Percentiles rank a stretch among this genome's conserved stretches.
These are phyloP conservation scores for Octodonta nipae DNA, from an alignment of 2,888 invertebrate genomes.

Conservation along the genomic window DNA sequence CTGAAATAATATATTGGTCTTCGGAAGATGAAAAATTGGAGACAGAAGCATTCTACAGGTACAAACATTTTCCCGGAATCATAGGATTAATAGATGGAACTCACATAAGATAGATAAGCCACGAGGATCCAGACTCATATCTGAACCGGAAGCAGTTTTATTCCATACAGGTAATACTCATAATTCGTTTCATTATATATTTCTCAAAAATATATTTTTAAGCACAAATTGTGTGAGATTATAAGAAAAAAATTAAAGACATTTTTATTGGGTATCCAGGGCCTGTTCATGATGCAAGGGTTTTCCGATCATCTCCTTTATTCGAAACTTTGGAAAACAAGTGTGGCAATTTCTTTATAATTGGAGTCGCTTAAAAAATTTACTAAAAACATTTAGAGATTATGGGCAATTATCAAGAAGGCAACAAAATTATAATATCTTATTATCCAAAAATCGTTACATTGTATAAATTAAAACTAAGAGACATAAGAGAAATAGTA, in stretches of 20 bases:
- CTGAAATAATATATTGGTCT: constrained; percentile 11
- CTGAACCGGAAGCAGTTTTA: constrained; percentile 9
- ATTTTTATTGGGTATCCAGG: too few relatives aligned
- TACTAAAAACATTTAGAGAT: constrained; percentile 5
- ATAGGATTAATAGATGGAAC: constrained; percentile 11
- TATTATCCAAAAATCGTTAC: too few relatives aligned
- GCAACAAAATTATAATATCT: too few relatives aligned
- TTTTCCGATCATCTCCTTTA: constrained; percentile 3
- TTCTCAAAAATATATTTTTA: too few relatives aligned
- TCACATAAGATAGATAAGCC: constrained; percentile 14
- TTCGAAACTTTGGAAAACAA: not conserved
- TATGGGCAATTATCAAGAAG: constrained; percentile 1
- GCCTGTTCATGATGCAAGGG: too few relatives aligned
- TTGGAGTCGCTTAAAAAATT: constrained; percentile 4
- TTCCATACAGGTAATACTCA: constrained; percentile 10
- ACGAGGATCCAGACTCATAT: constrained; percentile 12
- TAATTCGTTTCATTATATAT: not conserved
- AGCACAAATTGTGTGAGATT: too few relatives aligned
- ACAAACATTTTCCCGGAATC: constrained; percentile 11
- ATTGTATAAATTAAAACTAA: too few relatives aligned
- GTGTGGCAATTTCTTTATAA: constrained; percentile 3
- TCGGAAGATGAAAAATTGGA: constrained; percentile 9
- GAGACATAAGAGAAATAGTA: not conserved
- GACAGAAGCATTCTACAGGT: constrained; percentile 9
- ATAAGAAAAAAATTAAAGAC: too few relatives aligned